Conservation (phyloP, 2,888 invertebrate genomes). For the Andrena trimmerana region DNA sequence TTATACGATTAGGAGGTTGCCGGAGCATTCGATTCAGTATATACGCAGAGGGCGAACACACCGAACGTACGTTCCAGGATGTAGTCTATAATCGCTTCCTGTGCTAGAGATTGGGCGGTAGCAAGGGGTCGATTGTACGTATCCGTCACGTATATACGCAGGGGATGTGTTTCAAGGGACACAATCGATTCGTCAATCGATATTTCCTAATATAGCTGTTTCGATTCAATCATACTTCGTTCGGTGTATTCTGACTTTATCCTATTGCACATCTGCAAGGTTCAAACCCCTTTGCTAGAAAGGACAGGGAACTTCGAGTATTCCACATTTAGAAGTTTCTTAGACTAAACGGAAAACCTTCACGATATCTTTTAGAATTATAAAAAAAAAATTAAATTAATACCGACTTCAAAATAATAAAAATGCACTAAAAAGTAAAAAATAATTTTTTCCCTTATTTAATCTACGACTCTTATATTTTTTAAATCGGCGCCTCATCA, state of each 20-base stretch:
- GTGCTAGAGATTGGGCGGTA: conserved; percentile 76
- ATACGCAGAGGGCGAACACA: conserved; percentile 63
- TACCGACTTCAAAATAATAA: no score
- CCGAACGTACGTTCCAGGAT: conserved; percentile 78
- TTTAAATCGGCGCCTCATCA: no score
- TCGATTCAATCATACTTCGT: conserved; percentile 2
- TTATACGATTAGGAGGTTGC: conserved; percentile 62
- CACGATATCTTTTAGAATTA: no score
- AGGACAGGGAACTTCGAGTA: neutral
- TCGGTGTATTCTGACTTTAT: neutral
- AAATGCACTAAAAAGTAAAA: no score
- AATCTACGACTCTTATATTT: no score
- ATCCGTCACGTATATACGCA: conserved; percentile 68
- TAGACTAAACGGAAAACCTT: no score
- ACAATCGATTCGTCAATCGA: conserved; percentile 80
- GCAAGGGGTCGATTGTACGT: conserved; percentile 76
- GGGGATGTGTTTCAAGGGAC: conserved; percentile 68
- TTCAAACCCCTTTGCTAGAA: neutral
- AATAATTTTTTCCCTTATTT: no score
- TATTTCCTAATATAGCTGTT: conserved; percentile 74
- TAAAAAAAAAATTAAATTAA: no score
- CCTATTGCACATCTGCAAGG: neutral
- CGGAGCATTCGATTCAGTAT: conserved; percentile 69
- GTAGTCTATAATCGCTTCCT: conserved; percentile 82
- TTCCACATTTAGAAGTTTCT: no score